Base-by-base conservation (phyloP, 2,888 invertebrate species). In the Pandemis heparana region DNA sequence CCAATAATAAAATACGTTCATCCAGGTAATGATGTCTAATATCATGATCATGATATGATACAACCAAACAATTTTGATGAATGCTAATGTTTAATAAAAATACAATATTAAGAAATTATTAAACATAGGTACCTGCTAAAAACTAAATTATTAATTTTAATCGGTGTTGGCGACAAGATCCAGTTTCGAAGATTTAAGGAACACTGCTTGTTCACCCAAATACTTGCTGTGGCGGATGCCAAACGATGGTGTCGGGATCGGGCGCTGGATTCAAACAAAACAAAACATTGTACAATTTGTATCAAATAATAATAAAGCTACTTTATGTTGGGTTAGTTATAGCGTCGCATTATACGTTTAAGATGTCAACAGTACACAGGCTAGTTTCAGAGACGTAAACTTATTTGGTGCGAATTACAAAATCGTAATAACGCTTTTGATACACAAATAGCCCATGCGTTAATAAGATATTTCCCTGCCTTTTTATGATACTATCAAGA, bases 191-290 rank as follows among this genome's bases (percentile, higher is more conserved):
- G 89, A 77, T 71, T 88, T 90, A 67, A 87, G 74, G 73, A 83
- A 85, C n/a, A 79, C 81, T 6, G 77, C 79, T 68, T 78, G 80
- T 67, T 86, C 77, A 4, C 92, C 92, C 46, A 90, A 70, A 76
- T 84, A 89, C 0, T 80, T 86, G 32, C 81, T 78, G 77, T 93
- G 92, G 7, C 83, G 85, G 70, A 93, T 92, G 59, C 93, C 92
- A 70, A 93, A 93, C 32, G 89, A 87, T 6, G 86, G 88, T 0
- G 88, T 89, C 12, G 92, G 92, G 23, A 77, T 79, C 4, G 84
- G 85, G 62, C 88, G 90, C 92, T 92, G 86, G 43, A 38, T 16
- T 12, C 5, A 77, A 74, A 61, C 10, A 64, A 59, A 68, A 12
- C 3, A 53, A 48, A 41, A 18, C 46, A 43, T 16, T 64, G 32